A percentile compares a stretch with the other conserved stretches of the same genome.
phyloP scores from a whole-genome alignment of 2,797 vertebrate genomes.

The Clarias pachynema region DNA sequence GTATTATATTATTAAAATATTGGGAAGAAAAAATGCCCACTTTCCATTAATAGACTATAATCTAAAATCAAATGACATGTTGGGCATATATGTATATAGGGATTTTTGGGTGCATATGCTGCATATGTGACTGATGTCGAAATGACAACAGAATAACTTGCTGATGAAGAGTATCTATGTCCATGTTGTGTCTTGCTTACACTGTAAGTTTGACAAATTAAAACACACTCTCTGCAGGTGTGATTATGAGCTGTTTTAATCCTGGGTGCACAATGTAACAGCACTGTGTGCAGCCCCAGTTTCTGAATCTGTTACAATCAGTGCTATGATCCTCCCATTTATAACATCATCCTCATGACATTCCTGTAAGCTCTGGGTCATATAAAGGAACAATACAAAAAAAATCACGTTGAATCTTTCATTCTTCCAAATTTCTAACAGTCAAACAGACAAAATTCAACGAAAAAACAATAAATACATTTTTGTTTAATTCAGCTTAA shows the following conservation, averaged over 20 bases:
- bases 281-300: constrained; percentile 11
- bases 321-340: constrained; percentile 2
- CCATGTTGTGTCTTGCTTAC: background rate
- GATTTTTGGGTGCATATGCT: constrained; percentile 15
- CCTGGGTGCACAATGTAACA: constrained; percentile 10
- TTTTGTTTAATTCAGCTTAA: constrained; percentile 40
- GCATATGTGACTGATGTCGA: background rate
- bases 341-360: constrained; percentile 13
- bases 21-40: background rate
- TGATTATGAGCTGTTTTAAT: constrained; percentile 21
- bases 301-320: constrained; percentile 25
- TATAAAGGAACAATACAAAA: constrained; percentile 44
- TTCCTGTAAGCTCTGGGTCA: constrained; percentile 27
- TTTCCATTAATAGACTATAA: constrained; percentile 5
- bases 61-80: constrained; percentile 8
- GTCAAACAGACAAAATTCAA: constrained; percentile 49
- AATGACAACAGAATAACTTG: background rate
- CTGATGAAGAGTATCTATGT: constrained; percentile 1
- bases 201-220: constrained; percentile 14
- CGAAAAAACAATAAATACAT: constrained; percentile 43
- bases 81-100: constrained; percentile 12
- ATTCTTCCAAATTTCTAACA: constrained; percentile 50
- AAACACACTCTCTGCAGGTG: constrained; percentile 21
- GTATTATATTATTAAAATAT: background rate
- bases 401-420: constrained; percentile 39